phyloP scores from a whole-genome alignment of 2,888 invertebrate genomes.

The Leucania comma region DNA sequence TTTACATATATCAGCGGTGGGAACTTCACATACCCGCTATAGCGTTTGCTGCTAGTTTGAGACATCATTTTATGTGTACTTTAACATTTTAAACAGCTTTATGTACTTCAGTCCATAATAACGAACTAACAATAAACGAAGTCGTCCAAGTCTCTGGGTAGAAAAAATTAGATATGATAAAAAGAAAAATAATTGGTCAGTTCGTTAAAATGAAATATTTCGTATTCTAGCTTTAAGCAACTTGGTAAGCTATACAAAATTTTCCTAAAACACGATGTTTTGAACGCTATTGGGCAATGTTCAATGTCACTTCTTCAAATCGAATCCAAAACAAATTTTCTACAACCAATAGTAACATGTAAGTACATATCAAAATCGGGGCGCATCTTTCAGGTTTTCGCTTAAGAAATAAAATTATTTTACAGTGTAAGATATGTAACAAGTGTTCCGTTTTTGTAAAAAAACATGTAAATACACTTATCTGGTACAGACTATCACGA shows the following conservation, averaged over 20 bases:
- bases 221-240: slow-evolving; percentile 45
- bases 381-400: slow-evolving; percentile 31
- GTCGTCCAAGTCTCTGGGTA: slow-evolving; percentile 13
- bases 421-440: slow-evolving; percentile 89
- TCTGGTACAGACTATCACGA: slow-evolving; percentile 77
- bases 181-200: slow-evolving; percentile 22
- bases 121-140: slow-evolving; percentile 45
- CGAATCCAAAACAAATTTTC: slow-evolving; percentile 18
- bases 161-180: neutral
- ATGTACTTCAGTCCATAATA: slow-evolving; percentile 48
- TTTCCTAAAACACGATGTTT: slow-evolving; percentile 32
- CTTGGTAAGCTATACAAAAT: slow-evolving; percentile 46
- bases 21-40: slow-evolving; percentile 85
- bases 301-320: slow-evolving; percentile 33
- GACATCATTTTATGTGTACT: slow-evolving; percentile 70
- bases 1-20: slow-evolving; percentile 86
- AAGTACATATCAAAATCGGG: slow-evolving; percentile 34
- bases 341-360: slow-evolving; percentile 15
- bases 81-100: slow-evolving; percentile 41
- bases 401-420: slow-evolving; percentile 72
- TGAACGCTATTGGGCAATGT: slow-evolving; percentile 42
- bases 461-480: slow-evolving; percentile 83
- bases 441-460: slow-evolving; percentile 80
- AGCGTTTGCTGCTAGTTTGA: slow-evolving; percentile 78
- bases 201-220: slow-evolving; percentile 53